Evolutionary conservation across 1,140 invertebrate species (phyloP).

Genomic region (Aphis craccivora): DNA sequence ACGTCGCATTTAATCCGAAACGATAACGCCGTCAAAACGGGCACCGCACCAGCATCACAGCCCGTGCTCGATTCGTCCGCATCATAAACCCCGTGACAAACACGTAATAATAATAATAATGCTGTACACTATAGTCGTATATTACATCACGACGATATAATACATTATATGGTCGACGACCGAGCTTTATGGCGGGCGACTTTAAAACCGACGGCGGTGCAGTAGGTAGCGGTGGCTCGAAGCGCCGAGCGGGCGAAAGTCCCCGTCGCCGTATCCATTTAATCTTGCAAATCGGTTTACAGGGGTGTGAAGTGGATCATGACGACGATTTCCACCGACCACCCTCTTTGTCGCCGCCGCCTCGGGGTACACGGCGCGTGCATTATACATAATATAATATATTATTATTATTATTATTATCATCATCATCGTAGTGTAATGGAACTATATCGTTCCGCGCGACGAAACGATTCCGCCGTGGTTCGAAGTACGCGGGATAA

Average conservation of each 20-base stretch:
- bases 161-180: neutral
- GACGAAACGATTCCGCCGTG: neutral
- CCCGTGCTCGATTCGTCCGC: constrained; percentile 23
- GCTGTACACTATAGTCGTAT: neutral
- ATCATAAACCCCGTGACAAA: constrained; percentile 50
- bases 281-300: constrained; percentile 57
- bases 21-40: neutral
- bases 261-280: constrained; percentile 39
- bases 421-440: neutral
- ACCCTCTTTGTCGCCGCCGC: neutral
- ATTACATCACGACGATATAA: neutral
- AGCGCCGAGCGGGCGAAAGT: neutral
- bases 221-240: neutral
- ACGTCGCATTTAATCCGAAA: constrained; percentile 18
- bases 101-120: constrained; percentile 35
- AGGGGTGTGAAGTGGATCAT: constrained; percentile 58
- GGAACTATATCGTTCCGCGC: neutral
- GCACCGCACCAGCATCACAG: neutral
- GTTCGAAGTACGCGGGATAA: neutral
- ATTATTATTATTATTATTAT: no score
- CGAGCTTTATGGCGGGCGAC: constrained; percentile 28
- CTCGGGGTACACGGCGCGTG: neutral
- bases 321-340: constrained; percentile 42
- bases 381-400: neutral
- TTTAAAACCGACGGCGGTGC: neutral